phyloP scores from a whole-genome alignment of 1,140 invertebrate species.

The Fopius arisanus region DNA sequence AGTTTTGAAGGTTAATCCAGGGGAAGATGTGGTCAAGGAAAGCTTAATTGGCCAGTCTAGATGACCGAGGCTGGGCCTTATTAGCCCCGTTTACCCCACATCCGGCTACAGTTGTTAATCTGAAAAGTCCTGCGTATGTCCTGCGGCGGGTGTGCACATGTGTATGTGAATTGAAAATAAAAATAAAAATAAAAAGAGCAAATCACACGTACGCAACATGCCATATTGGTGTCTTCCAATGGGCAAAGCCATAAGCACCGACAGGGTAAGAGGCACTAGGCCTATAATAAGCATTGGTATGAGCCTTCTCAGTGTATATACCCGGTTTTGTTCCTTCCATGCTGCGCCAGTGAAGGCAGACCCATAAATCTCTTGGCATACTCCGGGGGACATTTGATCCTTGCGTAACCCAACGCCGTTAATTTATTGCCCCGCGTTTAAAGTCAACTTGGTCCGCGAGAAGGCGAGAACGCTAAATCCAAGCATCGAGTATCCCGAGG shows the following conservation, averaged over 20 bases:
- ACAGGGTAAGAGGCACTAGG: constrained; percentile 31
- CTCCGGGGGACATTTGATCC: constrained; percentile 67
- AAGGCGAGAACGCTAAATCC: constrained; percentile 21
- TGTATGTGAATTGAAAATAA: background rate
- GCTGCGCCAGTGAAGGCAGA: constrained; percentile 62
- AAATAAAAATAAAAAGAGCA: background rate
- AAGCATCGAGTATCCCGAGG: background rate
- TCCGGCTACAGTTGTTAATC: constrained; percentile 61
- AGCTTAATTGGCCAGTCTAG: constrained; percentile 39
- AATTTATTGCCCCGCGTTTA: constrained; percentile 66
- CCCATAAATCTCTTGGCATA: constrained; percentile 64
- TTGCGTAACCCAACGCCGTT: constrained; percentile 67
- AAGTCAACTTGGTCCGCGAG: constrained; percentile 60
- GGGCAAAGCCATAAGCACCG: background rate
- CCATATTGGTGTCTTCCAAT: constrained; percentile 5
- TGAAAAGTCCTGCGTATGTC: constrained; percentile 61
- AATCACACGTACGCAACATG: background rate
- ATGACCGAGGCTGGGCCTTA: constrained; percentile 50
- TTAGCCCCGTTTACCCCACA: constrained; percentile 58
- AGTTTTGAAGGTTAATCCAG: constrained; percentile 47
- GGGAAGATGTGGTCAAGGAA: constrained; percentile 45
- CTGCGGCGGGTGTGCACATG: constrained; percentile 40
- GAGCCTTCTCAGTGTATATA: constrained; percentile 51
- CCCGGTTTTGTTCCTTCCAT: constrained; percentile 60
- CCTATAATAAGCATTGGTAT: constrained; percentile 61